Base-by-base conservation (phyloP, 2,888 invertebrate genomes). In the Harpalus rufipes region DNA sequence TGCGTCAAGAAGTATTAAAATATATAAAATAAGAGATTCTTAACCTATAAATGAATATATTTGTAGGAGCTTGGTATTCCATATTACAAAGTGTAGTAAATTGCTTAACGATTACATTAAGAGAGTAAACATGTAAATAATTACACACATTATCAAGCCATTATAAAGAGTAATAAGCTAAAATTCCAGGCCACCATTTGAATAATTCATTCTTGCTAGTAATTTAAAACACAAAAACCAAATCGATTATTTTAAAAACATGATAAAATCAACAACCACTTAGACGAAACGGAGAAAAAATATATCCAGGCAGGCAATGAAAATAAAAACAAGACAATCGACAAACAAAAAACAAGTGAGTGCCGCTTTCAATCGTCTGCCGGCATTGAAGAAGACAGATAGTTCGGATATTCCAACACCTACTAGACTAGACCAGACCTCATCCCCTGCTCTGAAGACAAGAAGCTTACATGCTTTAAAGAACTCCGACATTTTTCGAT, bases 171-270 rank as follows among this genome's bases (percentile, higher is more conserved):
- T 18, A 59, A 21, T 63, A 39, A 68, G 68, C 68, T 68, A 14
- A 39, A 32, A 68, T 68, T 68, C 68, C 68, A 7, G 14, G 14
- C n/a, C 32, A 14, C n/a, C n/a, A 68, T 68, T 68, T 68, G 68
- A 68, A 68, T 68, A 68, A 68, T 68, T 68, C 68, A 68, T 39
- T 68, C 39, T 39, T 63, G 16, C 16, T 12, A 21, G 68, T 68
- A 68, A 68, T 68, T 68, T 68, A 68, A 51, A 68, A 68, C 68
- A 63, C 21, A 63, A 63, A 21, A 68, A n/a, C 39, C 41, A 74
- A 74, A 74, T 74, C 72, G 72, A 74, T 74, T 74, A 74, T 74
- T 74, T 74, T 44, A 74, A 74, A 74, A 74, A 74, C 72, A 18
- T 10, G 72, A 74, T 74, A 74, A 74, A 74, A 74, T 74, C 72